Evolutionary conservation across 2,888 invertebrate species (phyloP), one percentile per base, ranked within the genome.

Genomic region (Molanna angustata): DNA sequence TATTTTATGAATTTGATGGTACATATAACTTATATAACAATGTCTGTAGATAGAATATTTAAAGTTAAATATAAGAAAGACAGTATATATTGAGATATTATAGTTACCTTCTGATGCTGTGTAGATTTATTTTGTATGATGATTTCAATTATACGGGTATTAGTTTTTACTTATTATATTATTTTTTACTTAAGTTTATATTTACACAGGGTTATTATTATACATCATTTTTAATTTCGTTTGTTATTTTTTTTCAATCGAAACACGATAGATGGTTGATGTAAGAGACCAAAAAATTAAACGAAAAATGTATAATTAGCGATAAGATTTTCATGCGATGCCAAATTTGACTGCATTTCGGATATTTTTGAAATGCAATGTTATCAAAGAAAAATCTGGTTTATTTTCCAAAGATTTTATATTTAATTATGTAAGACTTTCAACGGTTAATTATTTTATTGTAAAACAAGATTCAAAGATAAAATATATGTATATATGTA

Each of bases 71-170:
- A 42, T 49, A 39, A 16, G 17, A 32, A 32, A 42, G 32, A 46
- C 47, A 42, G 41, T 47, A 16, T 27, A 9, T 16, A 37, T 16
- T 16, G 18, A 37, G 18, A 33, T 6, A 17, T 17, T 6, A 41
- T n/a, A 37, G 53, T 53, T 48, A 48, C 53, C 53, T 48, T 39
- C 32, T 35, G 4, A 19, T 31, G 35, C 45, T 53, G 32, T 39
- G 40, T 13, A 32, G 47, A 21, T 40, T 32, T 19, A 27, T 21
- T 41, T 46, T 20, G 11, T 41, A 16, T 35, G 14, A 11, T 57
- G 50, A 76, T 76, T 72, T 49, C 71, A 69, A n/a, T 72, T 73
- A 67, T 77, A 77, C 77, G 77, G 77, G 77, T 77, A 77, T 77
- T 77, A 74, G 76, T 77, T 76, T n/a, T 75, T 54, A 51, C 18